Conservation (phyloP, 2,113 vertebrate genomes). For the Syrmaticus mikado region DNA sequence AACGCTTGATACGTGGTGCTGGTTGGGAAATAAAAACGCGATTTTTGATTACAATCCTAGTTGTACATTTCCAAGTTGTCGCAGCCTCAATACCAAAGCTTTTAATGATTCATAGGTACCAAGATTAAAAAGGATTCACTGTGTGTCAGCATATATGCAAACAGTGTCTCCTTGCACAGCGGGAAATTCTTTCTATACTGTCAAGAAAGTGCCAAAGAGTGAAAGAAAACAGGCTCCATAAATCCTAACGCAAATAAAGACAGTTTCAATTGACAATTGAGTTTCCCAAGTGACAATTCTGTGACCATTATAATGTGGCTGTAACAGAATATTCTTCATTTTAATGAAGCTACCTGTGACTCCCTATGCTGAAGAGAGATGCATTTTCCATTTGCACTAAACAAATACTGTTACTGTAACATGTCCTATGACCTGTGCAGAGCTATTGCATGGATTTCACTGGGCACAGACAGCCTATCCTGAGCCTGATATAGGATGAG, state of each 20-base stretch:
- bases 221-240: background rate
- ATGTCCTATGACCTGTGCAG: background rate
- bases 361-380: background rate
- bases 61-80: background rate
- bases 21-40: background rate
- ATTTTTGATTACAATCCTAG: background rate
- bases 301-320: background rate
- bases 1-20: background rate
- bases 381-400: background rate
- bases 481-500: rapidly evolving
- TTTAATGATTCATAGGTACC: background rate
- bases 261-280: background rate
- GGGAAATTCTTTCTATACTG: background rate
- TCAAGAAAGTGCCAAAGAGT: background rate
- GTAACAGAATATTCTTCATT: background rate
- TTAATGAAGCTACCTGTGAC: background rate
- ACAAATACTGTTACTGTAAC: background rate
- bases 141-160: background rate
- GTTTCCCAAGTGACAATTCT: background rate
- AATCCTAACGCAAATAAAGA: background rate
- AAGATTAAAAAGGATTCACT: background rate
- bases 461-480: background rate
- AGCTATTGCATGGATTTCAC: background rate
- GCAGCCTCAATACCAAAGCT: background rate
- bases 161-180: background rate